Evolutionary conservation across 2,888 invertebrate species (phyloP).

Genomic region (Aphidoletes aphidimyza): DNA sequence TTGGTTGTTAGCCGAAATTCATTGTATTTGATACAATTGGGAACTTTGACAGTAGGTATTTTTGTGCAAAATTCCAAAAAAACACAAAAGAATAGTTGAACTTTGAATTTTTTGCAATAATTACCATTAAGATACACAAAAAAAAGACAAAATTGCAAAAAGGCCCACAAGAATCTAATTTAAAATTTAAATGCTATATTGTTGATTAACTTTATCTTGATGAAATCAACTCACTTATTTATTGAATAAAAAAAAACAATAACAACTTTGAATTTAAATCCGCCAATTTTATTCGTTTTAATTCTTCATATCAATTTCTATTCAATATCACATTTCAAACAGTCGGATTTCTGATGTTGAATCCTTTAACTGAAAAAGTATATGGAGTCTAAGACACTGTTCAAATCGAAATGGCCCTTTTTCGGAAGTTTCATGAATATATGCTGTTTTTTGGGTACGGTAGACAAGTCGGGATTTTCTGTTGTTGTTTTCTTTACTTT

Average conservation of each 20-base stretch:
- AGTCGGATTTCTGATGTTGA: background rate
- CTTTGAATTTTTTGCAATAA: conserved; percentile 8
- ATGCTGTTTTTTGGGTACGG: conserved; percentile 58
- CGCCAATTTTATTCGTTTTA: background rate
- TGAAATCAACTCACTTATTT: too few relatives aligned
- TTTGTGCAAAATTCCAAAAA: background rate
- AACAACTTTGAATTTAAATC: too few relatives aligned
- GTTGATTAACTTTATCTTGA: too few relatives aligned
- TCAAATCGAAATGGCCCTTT: conserved; percentile 81
- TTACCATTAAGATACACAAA: background rate
- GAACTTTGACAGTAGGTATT: background rate
- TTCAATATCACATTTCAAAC: background rate
- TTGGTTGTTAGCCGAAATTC: background rate
- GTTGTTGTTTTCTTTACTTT: conserved; percentile 65
- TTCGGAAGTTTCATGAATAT: conserved; percentile 74
- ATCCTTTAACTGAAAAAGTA: conserved; percentile 84
- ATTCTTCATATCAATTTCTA: background rate
- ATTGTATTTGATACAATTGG: conserved; percentile 19
- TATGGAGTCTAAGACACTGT: conserved; percentile 78
- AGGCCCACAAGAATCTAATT: too few relatives aligned
- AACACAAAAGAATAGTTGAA: background rate
- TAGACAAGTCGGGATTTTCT: conserved; percentile 69
- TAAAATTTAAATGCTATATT: too few relatives aligned
- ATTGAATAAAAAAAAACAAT: too few relatives aligned
- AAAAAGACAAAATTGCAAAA: background rate